Evolutionary conservation across 92 coral and sea anemone genomes (phyloP).

Genomic region (Siderastrea radians): DNA sequence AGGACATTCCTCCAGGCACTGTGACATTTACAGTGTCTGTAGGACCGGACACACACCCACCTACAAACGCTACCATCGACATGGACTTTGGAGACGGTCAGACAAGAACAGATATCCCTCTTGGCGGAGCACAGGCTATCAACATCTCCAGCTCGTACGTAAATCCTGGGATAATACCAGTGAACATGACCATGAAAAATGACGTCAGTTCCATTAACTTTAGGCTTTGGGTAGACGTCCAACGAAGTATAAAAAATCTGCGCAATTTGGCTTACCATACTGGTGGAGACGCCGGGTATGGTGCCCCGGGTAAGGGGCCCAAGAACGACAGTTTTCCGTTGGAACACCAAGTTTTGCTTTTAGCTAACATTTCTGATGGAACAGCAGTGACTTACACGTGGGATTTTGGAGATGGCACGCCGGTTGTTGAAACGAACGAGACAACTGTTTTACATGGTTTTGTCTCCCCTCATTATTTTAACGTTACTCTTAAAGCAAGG

Average conservation of each 20-base stretch:
- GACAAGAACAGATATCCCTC: constrained; percentile 10
- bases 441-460: constrained; percentile 37
- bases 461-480: constrained; percentile 31
- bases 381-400: constrained; percentile 74
- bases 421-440: constrained; percentile 38
- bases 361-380: constrained; percentile 73
- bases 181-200: constrained; percentile 65
- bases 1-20: constrained; percentile 77
- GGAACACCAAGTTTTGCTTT: constrained; percentile 68
- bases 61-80: constrained; percentile 87
- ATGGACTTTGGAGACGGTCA: constrained; percentile 65
- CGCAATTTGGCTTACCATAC: constrained; percentile 62
- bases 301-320: constrained; percentile 77
- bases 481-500: constrained; percentile 60
- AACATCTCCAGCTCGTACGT: constrained; percentile 51
- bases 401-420: constrained; percentile 76
- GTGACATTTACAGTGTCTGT: constrained; percentile 65
- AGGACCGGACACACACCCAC: constrained; percentile 65
- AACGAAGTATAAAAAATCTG: constrained; percentile 75
- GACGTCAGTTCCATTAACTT: constrained; percentile 62
- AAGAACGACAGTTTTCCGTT: constrained; percentile 69
- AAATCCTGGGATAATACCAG: constrained; percentile 60
- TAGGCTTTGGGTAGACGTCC: constrained; percentile 75
- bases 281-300: constrained; percentile 75
- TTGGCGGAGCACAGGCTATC: constrained; percentile 24